phyloP scores from a whole-genome alignment of 2,888 invertebrate genomes.

The Saturnia pavonia region DNA sequence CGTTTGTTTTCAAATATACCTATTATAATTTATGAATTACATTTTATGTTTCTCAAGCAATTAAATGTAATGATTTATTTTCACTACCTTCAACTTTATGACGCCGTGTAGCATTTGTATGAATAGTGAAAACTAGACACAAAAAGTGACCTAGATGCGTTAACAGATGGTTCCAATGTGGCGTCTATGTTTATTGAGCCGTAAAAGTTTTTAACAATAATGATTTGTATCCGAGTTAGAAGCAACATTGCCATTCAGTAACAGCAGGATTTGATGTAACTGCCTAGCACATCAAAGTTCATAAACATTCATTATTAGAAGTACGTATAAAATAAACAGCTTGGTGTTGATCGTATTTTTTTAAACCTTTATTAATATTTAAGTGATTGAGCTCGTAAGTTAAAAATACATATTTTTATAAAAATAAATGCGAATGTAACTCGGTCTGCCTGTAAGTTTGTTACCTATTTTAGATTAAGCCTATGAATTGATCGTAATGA shows the following conservation, averaged over 20 bases:
- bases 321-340: too few relatives aligned
- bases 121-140: slow-evolving; percentile 63
- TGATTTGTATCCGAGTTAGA: slow-evolving; percentile 39
- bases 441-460: too few relatives aligned
- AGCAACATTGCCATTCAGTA: slow-evolving; percentile 21
- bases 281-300: neutral
- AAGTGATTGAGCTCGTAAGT: too few relatives aligned
- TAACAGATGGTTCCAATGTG: slow-evolving; percentile 57
- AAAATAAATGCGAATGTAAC: too few relatives aligned
- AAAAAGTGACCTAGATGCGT: slow-evolving; percentile 69
- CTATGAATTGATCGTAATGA: too few relatives aligned
- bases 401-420: too few relatives aligned
- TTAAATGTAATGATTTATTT: slow-evolving; percentile 46
- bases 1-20: slow-evolving; percentile 33
- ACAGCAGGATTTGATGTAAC: neutral
- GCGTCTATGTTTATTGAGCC: slow-evolving; percentile 48
- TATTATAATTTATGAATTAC: slow-evolving; percentile 32
- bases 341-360: too few relatives aligned
- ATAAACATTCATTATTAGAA: neutral
- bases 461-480: too few relatives aligned
- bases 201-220: slow-evolving; percentile 50
- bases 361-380: too few relatives aligned
- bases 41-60: slow-evolving; percentile 44
- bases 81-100: slow-evolving; percentile 38
- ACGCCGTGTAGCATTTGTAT: slow-evolving; percentile 52